Base-by-base conservation (phyloP, 1,140 invertebrate genomes). In the Triops longicaudatus region DNA sequence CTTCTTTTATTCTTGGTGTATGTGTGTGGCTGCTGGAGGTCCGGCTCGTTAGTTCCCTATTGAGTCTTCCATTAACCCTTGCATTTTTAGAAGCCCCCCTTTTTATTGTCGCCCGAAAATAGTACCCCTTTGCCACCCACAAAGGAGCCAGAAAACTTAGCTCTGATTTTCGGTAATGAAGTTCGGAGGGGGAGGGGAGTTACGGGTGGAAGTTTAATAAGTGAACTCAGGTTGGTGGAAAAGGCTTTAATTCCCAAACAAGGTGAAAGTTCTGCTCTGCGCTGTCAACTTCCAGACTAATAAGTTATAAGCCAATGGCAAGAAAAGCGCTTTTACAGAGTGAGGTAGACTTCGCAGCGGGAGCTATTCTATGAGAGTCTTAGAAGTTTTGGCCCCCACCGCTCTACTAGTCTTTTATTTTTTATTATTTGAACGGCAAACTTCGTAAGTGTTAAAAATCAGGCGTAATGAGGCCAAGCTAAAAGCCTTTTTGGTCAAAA, bases 11-110 rank as follows among this genome's bases (percentile, higher is more conserved):
- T 37, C 31, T 2, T 7, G 2, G 31, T 37, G 31, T 37, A 7
- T 37, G 31, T 37, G 31, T 37, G 31, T 3, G 50, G 22, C 50
- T 22, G 50, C 3, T 63, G 50, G 50, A 63, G 50, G 50, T 63
- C 50, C n/a, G 17, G 17, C 50, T 63, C 50, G 17, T 63, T 63
- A 63, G 50, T 63, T 63, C 50, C 50, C 50, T 63, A 63, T 63
- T 63, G 50, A 63, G 50, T 63, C 50, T 63, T 37, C 50, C 50
- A 63, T 63, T 63, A 63, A 63, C 50, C 50, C 50, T n/a, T n/a
- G 17, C 14, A 6, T 17, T 63, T 63, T 63, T 6, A 63, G 50
- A 37, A 37, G 2, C 31, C 31, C 31, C 31, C 31, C 31, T 7
- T 37, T 37, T 37, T 37, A 37, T 37, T 37, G 7, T 37, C n/a